Conservation (phyloP, 2,888 invertebrate species). For the Cosmorhoe ocellata region DNA sequence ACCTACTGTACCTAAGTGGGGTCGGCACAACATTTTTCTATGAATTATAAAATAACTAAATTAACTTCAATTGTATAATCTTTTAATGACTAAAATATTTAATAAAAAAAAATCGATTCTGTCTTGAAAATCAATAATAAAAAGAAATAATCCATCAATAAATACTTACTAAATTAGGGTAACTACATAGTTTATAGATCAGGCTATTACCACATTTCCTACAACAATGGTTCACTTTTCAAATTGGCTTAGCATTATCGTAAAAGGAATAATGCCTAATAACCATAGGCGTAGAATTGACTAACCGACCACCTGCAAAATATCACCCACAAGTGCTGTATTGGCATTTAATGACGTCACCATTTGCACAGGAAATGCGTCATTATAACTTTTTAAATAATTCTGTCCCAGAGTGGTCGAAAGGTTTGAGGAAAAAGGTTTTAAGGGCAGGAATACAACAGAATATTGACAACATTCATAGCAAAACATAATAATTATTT, state of each 20-base stretch:
- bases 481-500: too few species aligned
- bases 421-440: slow-evolving; percentile 14
- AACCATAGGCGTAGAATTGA: slow-evolving; percentile 25
- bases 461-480: too few species aligned
- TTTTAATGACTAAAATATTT: too few species aligned
- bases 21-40: too few species aligned
- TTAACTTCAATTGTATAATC: too few species aligned
- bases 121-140: too few species aligned
- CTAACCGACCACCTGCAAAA: slow-evolving; percentile 33
- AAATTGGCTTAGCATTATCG: slow-evolving; percentile 22
- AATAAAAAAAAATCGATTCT: too few species aligned
- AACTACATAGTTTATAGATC: too few species aligned
- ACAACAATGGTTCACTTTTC: slow-evolving; percentile 11
- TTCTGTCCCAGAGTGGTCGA: slow-evolving; percentile 6
- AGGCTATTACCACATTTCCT: not conserved
- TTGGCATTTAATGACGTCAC: slow-evolving; percentile 17
- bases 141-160: too few species aligned
- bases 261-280: slow-evolving; percentile 19
- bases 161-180: too few species aligned
- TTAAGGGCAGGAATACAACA: not conserved
- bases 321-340: slow-evolving; percentile 24
- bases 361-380: slow-evolving; percentile 28
- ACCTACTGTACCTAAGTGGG: too few species aligned
- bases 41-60: too few species aligned
- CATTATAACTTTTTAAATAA: slow-evolving; percentile 25